A percentile compares a stretch with the other conserved stretches of the same genome.
These are phyloP conservation scores for Schizaphis graminum DNA, from an alignment of 2,888 invertebrate genomes.

Conservation along the genomic window DNA sequence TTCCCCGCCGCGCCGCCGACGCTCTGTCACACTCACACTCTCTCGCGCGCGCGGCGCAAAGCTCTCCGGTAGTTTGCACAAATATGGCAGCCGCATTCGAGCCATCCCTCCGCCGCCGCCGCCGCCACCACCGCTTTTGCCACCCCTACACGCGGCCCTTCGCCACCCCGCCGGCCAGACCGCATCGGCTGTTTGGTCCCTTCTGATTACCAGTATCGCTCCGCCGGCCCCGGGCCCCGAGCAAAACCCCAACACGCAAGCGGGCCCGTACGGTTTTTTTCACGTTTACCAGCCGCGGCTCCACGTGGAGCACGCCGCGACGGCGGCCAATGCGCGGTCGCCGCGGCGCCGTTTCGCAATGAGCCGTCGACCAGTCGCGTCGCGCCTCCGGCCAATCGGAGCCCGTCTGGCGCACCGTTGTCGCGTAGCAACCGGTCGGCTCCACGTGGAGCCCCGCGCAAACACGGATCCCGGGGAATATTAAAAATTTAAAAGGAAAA, in stretches of 20 bases:
- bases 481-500: conserved; percentile 66
- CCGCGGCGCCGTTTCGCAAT: conserved; percentile 51
- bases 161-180: conserved; percentile 65
- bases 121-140: conserved; percentile 44
- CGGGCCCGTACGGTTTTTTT: conserved; percentile 68
- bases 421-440: conserved; percentile 67
- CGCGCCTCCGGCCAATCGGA: conserved; percentile 66
- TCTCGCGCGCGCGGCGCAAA: conserved; percentile 73
- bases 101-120: conserved; percentile 64
- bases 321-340: conserved; percentile 29
- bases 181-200: conserved; percentile 65
- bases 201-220: conserved; percentile 69
- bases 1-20: conserved; percentile 71
- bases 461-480: conserved; percentile 65
- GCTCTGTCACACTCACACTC: conserved; percentile 3
- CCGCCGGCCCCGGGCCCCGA: conserved; percentile 69
- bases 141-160: background rate
- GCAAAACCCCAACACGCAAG: conserved; percentile 67
- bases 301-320: conserved; percentile 67
- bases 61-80: conserved; percentile 72
- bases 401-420: conserved; percentile 60
- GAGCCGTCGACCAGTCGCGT: conserved; percentile 65
- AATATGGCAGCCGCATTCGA: conserved; percentile 69
- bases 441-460: conserved; percentile 64
- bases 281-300: conserved; percentile 66